Evolutionary conservation across 2,888 invertebrate genomes (phyloP), one percentile per base, ranked within the genome.

Genomic region (Macrophya alboannulata): DNA sequence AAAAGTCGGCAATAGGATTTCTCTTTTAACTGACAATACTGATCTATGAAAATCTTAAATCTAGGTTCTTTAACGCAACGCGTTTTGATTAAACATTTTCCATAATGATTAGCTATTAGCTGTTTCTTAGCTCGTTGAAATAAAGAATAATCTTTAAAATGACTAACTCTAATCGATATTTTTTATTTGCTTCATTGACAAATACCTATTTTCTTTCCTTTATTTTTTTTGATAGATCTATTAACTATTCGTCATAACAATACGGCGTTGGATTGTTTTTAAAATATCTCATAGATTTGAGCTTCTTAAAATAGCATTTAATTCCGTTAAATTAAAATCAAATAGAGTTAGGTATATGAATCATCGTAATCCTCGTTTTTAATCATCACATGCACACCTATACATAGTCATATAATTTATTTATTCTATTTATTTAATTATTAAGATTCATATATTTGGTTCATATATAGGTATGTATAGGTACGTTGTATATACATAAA

Each of bases 351-450:
- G 1, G 31, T 17, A 40, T n/a, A 37, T 15, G 65, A 31, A 12
- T 62, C 17, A 21, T 81, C 62, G 62, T 62, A 25, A 81, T 81
- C 25, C 9, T 62, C 40, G 37, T 62, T 62, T 43, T 40, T 40
- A 81, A 62, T 62, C 81, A 62, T 51, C 59, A 21, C 40, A 81
- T 43, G 81, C 81, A 81, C 81, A 81, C 21, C 51, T 17, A 74
- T 25, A 77, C 48, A 21, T 74, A n/a, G n/a, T n/a, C n/a, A 21
- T 74, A 45, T 77, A 55, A 77, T 77, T 77, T 77, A 77, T 77
- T 81, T 81, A 59, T 62, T 81, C 8, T 62, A 62, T 81, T 43
- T 81, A 81, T 81, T 77, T 77, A 51, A 25, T 62, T 3, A 62
- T 15, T 21, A 15, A 21, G 17, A 51, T 17, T 81, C 81, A 43